Conservation (phyloP, 2,888 invertebrate species). For the Meghimatium bilineatum region DNA sequence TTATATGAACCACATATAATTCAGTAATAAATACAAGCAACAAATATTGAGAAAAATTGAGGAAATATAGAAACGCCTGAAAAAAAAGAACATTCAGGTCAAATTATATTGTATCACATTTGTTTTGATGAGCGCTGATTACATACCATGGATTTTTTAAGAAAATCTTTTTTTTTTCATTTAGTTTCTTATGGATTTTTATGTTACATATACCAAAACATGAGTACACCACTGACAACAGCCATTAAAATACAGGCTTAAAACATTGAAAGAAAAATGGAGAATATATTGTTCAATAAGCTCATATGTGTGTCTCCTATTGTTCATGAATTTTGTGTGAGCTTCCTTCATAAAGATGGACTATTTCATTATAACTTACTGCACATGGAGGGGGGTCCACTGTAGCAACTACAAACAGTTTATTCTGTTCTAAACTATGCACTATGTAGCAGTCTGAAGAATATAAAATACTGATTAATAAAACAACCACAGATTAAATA, state of each 20-base stretch:
- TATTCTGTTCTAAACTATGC: neutral
- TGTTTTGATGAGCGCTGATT: slow-evolving; percentile 28
- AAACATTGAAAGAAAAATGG: neutral
- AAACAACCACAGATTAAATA: too few species aligned
- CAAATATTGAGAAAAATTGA: neutral
- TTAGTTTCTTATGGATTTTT: neutral
- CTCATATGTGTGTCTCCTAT: neutral
- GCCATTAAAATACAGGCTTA: neutral
- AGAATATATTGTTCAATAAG: neutral
- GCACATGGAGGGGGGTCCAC: too few species aligned
- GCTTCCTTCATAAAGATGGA: too few species aligned
- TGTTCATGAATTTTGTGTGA: too few species aligned
- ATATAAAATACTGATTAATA: too few species aligned
- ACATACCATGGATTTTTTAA: neutral
- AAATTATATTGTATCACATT: slow-evolving; percentile 21
- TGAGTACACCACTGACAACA: neutral
- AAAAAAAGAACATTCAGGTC: neutral
- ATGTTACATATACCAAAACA: neutral
- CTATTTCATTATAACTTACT: too few species aligned
- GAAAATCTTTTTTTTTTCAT: neutral
- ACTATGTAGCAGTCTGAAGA: too few species aligned
- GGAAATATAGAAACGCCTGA: neutral
- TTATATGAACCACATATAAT: neutral
- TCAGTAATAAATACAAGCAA: neutral
- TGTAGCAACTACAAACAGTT: too few species aligned